phyloP scores from a whole-genome alignment of 2,888 invertebrate genomes.

The Sarcophaga variegata region DNA sequence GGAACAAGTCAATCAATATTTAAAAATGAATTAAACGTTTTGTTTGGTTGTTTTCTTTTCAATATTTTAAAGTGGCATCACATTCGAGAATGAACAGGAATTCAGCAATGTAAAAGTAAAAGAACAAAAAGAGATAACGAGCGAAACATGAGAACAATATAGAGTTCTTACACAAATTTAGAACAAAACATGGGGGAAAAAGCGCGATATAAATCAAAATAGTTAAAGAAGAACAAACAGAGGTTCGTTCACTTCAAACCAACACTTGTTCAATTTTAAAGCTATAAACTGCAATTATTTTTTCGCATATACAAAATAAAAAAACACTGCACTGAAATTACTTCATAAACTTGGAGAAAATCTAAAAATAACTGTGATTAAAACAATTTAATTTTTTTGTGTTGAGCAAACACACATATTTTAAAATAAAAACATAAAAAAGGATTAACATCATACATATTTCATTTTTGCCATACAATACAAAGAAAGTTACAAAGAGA shows the following conservation, averaged over 20 bases:
- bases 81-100: background rate
- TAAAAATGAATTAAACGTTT: background rate
- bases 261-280: conserved; percentile 80
- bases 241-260: conserved; percentile 76
- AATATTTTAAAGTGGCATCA: conserved; percentile 4
- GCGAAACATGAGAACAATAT: background rate
- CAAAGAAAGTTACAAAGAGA: conserved; percentile 51
- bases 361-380: conserved; percentile 77
- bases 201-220: conserved; percentile 48
- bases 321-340: conserved; percentile 71
- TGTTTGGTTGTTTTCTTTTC: background rate
- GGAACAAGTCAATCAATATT: too few relatives aligned
- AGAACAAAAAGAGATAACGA: conserved; percentile 30
- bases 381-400: conserved; percentile 72
- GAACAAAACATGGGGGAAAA: conserved; percentile 59
- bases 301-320: conserved; percentile 75
- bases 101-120: conserved; percentile 26
- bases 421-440: conserved; percentile 49
- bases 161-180: conserved; percentile 13
- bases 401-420: conserved; percentile 68
- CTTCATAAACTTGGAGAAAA: conserved; percentile 72
- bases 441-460: conserved; percentile 34
- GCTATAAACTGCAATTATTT: conserved; percentile 76
- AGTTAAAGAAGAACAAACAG: conserved; percentile 59
- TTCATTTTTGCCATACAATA: conserved; percentile 61